phyloP scores from a whole-genome alignment of 2,113 vertebrate genomes.

The Lanius ludovicianus region DNA sequence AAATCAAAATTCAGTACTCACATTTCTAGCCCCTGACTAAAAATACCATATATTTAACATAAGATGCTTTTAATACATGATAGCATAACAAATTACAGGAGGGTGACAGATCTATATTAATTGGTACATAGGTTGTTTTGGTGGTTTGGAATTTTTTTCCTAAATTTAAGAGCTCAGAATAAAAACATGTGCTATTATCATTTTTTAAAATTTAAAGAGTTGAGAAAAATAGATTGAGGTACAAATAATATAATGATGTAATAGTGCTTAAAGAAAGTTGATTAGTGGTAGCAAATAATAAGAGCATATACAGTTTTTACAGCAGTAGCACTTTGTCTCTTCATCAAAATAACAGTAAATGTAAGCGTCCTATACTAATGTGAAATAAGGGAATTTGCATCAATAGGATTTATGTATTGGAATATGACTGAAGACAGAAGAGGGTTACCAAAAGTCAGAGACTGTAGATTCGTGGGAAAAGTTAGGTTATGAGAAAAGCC shows the following conservation, averaged over 20 bases:
- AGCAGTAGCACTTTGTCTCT: not conserved
- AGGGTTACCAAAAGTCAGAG: not conserved
- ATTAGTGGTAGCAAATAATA: not conserved
- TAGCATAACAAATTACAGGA: not conserved
- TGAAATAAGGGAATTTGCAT: not conserved
- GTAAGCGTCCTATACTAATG: not conserved
- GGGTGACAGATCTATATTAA: not conserved
- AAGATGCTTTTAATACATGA: not conserved
- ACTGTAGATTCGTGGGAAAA: slow-evolving; percentile 10
- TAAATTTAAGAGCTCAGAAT: not conserved
- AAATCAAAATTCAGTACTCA: not conserved
- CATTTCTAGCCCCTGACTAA: not conserved
- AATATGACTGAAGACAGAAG: not conserved
- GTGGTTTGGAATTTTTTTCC: fast-evolving
- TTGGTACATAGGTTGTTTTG: not conserved
- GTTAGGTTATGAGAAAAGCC: slow-evolving; percentile 54
- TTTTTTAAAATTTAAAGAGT: not conserved
- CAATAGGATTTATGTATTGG: not conserved
- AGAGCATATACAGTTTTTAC: not conserved
- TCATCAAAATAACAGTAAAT: not conserved
- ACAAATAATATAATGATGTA: not conserved
- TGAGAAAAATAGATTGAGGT: not conserved
- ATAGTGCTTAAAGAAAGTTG: not conserved
- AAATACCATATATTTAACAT: not conserved
- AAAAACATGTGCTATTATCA: fast-evolving